Evolutionary conservation across 1,140 invertebrate species (phyloP).

Genomic region (Trypoxylus dichotomus): DNA sequence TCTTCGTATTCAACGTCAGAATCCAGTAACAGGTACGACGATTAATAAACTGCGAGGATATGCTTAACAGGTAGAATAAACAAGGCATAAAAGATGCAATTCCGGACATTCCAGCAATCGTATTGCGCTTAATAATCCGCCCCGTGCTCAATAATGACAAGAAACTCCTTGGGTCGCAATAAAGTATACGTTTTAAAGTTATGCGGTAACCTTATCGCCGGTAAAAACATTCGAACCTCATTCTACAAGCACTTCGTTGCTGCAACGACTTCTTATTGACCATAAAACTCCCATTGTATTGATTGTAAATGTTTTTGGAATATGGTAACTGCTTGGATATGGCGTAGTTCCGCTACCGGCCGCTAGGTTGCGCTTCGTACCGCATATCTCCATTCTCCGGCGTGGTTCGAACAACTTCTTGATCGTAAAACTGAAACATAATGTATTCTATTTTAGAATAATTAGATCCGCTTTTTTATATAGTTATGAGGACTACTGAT

Average conservation of each 20-base stretch:
- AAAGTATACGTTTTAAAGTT: constrained; percentile 38
- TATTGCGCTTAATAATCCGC: constrained; percentile 13
- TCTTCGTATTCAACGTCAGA: not conserved
- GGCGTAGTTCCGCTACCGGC: constrained; percentile 40
- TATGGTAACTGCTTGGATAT: constrained; percentile 39
- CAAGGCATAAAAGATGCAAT: constrained; percentile 27
- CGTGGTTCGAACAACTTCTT: not conserved
- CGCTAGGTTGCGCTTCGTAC: constrained; percentile 37
- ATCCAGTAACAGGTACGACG: not conserved
- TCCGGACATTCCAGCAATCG: constrained; percentile 3
- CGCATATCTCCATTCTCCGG: not conserved
- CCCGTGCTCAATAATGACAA: constrained; percentile 27
- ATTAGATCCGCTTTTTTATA: not conserved
- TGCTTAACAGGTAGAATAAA: constrained; percentile 26
- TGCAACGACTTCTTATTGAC: constrained; percentile 52
- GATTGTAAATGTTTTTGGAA: constrained; percentile 51
- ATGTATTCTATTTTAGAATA: not conserved
- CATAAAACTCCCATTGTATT: constrained; percentile 55
- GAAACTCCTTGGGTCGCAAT: constrained; percentile 4
- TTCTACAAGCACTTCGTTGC: constrained; percentile 50
- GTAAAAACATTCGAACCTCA: constrained; percentile 51
- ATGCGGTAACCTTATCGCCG: constrained; percentile 48
- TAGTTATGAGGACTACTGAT: no score
- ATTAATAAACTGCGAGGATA: constrained; percentile 2
- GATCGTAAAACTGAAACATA: constrained; percentile 21